A percentile compares a stretch with the other conserved stretches of the same genome.
Conservation (phyloP, 2,113 vertebrate species). For the Hypomesus transpacificus region DNA sequence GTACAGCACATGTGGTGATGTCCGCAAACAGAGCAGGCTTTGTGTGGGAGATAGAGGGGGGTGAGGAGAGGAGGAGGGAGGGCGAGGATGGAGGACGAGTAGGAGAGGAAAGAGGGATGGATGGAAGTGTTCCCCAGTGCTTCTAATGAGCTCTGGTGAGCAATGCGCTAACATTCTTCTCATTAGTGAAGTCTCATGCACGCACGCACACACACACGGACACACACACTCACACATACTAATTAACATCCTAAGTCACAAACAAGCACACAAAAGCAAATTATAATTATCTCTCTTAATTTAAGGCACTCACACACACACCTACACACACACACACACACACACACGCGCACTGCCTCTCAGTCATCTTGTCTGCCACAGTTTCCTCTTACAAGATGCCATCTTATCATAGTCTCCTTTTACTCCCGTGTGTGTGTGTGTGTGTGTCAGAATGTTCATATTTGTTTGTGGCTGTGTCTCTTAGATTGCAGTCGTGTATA, state of each 20-base stretch:
- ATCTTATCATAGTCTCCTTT: no score
- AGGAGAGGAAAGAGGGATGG: background rate
- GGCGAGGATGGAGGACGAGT: conserved; percentile 21
- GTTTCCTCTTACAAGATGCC: no score
- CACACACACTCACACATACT: conserved; percentile 19
- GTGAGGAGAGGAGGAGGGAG: conserved; percentile 21
- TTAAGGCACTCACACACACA: conserved; percentile 14
- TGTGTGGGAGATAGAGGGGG: conserved; percentile 55
- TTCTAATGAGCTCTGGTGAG: conserved; percentile 20
- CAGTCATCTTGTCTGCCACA: no score
- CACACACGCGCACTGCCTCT: background rate
- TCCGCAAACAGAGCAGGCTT: conserved; percentile 70
- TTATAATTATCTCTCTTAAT: no score
- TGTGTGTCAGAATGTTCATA: no score
- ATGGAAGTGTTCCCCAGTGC: background rate
- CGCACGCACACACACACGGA: conserved; percentile 36
- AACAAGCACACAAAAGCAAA: conserved; percentile 15
- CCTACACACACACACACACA: conserved; percentile 1
- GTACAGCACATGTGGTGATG: conserved; percentile 51
- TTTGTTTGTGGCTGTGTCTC: no score
- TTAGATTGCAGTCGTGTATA: no score
- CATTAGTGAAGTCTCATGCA: conserved; percentile 46
- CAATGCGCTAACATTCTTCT: conserved; percentile 44
- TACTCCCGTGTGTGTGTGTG: no score
- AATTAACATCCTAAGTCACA: conserved; percentile 1